Evolutionary conservation across 2,888 invertebrate genomes (phyloP).

Genomic region (Calameuta filiformis): DNA sequence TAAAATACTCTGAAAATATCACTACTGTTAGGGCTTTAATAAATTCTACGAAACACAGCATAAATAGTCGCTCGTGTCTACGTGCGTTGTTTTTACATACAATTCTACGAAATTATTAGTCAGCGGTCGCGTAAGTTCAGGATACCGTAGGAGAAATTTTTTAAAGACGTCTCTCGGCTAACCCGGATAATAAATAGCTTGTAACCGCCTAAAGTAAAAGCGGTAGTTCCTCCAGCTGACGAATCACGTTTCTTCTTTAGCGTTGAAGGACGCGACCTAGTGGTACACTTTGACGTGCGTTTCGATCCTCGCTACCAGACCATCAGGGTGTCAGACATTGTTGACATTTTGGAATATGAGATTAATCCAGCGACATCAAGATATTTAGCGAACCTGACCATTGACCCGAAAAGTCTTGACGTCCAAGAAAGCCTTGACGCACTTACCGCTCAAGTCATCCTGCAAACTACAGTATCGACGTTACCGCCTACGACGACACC

Average conservation of each 20-base stretch:
- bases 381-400: slow-evolving; percentile 74
- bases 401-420: slow-evolving; percentile 74
- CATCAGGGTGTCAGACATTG: slow-evolving; percentile 75
- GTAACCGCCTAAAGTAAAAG: background rate
- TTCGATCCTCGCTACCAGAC: slow-evolving; percentile 82
- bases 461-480: slow-evolving; percentile 55
- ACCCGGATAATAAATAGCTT: background rate
- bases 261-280: slow-evolving; percentile 76
- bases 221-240: background rate
- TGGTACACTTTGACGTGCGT: slow-evolving; percentile 87
- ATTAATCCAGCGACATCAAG: slow-evolving; percentile 70
- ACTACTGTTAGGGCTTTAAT: background rate
- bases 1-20: background rate
- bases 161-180: background rate
- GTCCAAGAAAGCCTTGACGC: slow-evolving; percentile 70
- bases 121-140: background rate
- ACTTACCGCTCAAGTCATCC: slow-evolving; percentile 60
- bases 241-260: slow-evolving; percentile 58
- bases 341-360: slow-evolving; percentile 75
- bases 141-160: background rate
- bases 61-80: background rate
- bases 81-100: background rate
- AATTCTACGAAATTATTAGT: background rate
- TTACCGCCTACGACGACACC: slow-evolving; percentile 68
- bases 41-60: background rate